Conservation (phyloP, 1,140 invertebrate species). For the Battus philenor region DNA sequence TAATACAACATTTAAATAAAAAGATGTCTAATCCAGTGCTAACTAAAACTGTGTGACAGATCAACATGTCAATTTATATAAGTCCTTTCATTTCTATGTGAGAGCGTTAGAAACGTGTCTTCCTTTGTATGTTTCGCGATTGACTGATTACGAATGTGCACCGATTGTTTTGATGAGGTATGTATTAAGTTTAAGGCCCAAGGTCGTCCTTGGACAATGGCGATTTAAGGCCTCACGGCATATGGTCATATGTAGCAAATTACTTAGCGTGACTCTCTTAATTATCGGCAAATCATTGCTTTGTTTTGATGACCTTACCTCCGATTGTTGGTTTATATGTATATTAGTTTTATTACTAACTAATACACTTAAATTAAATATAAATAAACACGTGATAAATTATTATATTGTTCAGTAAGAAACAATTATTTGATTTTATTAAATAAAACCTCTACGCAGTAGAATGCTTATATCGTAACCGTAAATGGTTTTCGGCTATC, state of each 20-base stretch:
- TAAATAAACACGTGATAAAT: no score
- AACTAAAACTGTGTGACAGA: conserved; percentile 32
- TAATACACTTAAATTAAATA: no score
- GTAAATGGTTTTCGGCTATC: no score
- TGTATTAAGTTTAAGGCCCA: conserved; percentile 53
- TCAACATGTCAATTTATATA: conserved; percentile 57
- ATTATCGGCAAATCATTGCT: conserved; percentile 12
- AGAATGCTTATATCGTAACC: no score
- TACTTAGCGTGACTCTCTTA: conserved; percentile 39
- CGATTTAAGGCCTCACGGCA: conserved; percentile 28
- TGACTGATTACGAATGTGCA: conserved; percentile 37
- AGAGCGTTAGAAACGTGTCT: conserved; percentile 42
- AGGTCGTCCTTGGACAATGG: conserved; percentile 48
- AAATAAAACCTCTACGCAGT: no score
- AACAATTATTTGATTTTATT: no score
- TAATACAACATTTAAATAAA: conserved; percentile 57
- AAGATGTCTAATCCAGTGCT: conserved; percentile 38
- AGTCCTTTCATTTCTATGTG: conserved; percentile 20
- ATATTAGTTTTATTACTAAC: no score
- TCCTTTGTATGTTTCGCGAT: conserved; percentile 47
- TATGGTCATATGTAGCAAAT: conserved; percentile 38
- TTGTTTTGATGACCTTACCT: neutral
- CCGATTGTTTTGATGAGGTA: conserved; percentile 66
- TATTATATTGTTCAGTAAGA: no score
- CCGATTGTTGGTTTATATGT: no score